Percentiles rank a stretch among this genome's conserved stretches.
Conservation (phyloP, 2,113 vertebrate species). For the Origma solitaria region DNA sequence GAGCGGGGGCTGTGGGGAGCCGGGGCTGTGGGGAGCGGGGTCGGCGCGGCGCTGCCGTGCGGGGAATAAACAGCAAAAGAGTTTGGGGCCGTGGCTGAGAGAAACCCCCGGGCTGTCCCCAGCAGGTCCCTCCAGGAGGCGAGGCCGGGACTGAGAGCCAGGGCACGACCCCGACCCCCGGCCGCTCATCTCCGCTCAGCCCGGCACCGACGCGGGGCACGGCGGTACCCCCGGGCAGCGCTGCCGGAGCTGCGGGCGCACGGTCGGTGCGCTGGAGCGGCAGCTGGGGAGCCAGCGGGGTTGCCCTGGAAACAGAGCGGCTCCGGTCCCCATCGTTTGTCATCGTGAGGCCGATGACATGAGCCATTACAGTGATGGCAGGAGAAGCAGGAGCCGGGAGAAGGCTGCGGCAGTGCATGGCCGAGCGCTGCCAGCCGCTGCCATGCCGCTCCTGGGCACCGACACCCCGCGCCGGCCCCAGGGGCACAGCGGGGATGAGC, state of each 20-base stretch:
- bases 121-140: background rate
- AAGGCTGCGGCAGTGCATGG: background rate
- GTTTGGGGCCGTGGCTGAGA: background rate
- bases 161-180: background rate
- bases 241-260: background rate
- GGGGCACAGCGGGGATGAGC: background rate
- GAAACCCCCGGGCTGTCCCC: background rate
- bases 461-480: accelerated
- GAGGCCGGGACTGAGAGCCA: background rate
- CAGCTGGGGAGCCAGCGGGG: background rate
- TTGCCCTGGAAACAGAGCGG: conserved; percentile 48
- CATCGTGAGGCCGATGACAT: background rate
- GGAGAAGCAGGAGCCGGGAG: background rate
- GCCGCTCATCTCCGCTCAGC: background rate
- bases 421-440: accelerated
- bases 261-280: background rate
- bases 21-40: background rate
- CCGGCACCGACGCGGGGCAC: accelerated
- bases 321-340: background rate
- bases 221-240: background rate
- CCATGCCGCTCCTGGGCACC: background rate
- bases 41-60: background rate
- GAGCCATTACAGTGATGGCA: background rate
- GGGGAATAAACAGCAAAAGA: background rate
- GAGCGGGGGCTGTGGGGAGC: background rate